Base-by-base conservation (phyloP, 1,140 invertebrate genomes). In the Radopholus similis region DNA sequence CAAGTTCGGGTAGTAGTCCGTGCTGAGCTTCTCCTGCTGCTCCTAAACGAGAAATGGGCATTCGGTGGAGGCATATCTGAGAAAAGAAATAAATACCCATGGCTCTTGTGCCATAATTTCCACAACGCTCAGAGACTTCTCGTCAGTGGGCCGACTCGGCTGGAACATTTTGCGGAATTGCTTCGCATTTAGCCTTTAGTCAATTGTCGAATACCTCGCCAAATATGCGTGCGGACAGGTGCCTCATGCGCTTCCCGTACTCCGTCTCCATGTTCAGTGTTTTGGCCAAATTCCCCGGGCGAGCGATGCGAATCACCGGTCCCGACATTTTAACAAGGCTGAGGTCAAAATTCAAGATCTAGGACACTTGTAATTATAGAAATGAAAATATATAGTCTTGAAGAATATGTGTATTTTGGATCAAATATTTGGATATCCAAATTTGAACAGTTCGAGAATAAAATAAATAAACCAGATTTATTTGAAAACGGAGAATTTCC, bases 181-280 rank as follows among this genome's bases (percentile, higher is more conserved):
- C 30, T 65, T 72, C 11, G 13, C n/a, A n/a, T 13, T 21, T 9
- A 55, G 13, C 40, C 21, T 4, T 11, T 18, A 72, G 57, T 70
- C 1, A n/a, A 21, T 40, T 54, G 70, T 56, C 57, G 13, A 44
- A 66, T 64, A 81, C 81, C 63, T 81, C 79, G 23, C 71, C 74
- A 53, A 83, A 81, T 32, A 81, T 83, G 53, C 76, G 49, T 40
- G 78, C 75, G 26, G 74, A 77, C 34, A 81, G 58, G 55, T 73
- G 63, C 44, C 70, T 73, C 72, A 81, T 82, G 54, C 79, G 64
- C 62, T 83, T 81, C 56, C 78, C 79, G 59, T 82, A 82, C 15
- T 68, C 56, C 8, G 79, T 75, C n/a, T 57, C 51, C 28, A 64
- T 37, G 21, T 47, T 53, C 40, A 81, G 58, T 49, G 72, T 72